These are phyloP conservation scores for Macaca nemestrina DNA, from an alignment of 2,113 vertebrate genomes.

Conservation along the genomic window DNA sequence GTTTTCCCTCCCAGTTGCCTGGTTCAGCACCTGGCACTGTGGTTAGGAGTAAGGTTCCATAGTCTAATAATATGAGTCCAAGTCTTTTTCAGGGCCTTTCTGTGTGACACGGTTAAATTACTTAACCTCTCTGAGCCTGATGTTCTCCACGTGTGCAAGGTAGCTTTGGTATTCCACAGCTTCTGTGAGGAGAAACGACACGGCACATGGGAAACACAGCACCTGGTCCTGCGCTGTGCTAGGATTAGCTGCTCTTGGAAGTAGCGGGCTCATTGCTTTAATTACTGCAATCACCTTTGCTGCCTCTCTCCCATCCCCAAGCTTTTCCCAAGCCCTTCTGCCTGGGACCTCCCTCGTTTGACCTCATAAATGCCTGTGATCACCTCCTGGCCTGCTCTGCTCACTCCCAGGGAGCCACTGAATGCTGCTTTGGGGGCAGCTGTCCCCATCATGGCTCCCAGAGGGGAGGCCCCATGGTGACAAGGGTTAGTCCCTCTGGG, in stretches of 20 bases:
- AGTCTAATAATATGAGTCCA: neutral
- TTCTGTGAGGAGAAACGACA: neutral
- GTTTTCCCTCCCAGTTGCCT: neutral
- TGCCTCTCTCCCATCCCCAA: neutral
- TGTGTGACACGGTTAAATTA: neutral
- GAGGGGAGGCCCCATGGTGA: slow-evolving; percentile 21
- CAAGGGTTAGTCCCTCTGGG: slow-evolving; percentile 4
- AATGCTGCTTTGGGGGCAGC: neutral
- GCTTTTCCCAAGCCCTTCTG: slow-evolving; percentile 49
- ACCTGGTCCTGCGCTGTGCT: neutral
- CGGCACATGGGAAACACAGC: accelerated
- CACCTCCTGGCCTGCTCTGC: neutral
- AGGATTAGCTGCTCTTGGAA: neutral
- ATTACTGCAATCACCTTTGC: neutral
- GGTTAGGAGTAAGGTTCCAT: neutral
- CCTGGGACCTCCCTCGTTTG: neutral
- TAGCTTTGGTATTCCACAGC: neutral
- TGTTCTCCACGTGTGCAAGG: neutral
- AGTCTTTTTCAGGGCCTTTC: neutral
- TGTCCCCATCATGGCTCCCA: neutral
- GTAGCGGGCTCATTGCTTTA: neutral
- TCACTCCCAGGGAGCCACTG: slow-evolving; percentile 33
- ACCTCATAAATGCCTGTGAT: neutral
- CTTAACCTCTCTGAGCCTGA: neutral
- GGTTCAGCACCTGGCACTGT: neutral